Evolutionary conservation across 2,113 vertebrate species (phyloP).

Genomic region (Myxocyprinus asiaticus): DNA sequence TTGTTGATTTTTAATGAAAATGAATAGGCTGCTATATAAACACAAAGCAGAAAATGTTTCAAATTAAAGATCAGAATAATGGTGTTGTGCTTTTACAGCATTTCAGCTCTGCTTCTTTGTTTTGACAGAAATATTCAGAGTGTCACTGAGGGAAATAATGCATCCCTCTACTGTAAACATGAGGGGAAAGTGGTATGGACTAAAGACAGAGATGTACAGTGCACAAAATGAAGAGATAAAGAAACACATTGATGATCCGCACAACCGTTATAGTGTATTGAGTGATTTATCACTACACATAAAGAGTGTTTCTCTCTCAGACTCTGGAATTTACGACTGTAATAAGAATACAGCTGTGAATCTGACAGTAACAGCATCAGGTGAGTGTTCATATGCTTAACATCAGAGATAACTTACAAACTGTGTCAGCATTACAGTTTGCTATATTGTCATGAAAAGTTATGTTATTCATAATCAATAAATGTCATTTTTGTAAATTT

Average conservation of each 20-base stretch:
- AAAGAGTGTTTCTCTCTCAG: background rate
- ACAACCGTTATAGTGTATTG: background rate
- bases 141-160: background rate
- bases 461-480: background rate
- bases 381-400: background rate
- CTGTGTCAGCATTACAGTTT: no score
- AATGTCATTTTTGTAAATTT: no score
- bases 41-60: background rate
- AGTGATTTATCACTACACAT: background rate
- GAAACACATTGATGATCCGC: background rate
- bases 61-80: no score
- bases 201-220: background rate
- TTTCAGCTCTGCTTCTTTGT: background rate
- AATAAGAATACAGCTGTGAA: background rate
- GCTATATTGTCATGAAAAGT: background rate
- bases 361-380: background rate
- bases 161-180: background rate
- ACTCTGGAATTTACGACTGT: slow-evolving; percentile 3
- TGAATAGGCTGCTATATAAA: no score
- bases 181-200: background rate
- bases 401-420: background rate
- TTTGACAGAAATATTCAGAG: slow-evolving; percentile 1
- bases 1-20: no score
- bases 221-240: background rate
- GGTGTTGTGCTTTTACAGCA: background rate